Percentiles rank a stretch among this genome's conserved stretches.
phyloP scores from a whole-genome alignment of 2,888 invertebrate genomes.

The Acrobeloides nanus region DNA sequence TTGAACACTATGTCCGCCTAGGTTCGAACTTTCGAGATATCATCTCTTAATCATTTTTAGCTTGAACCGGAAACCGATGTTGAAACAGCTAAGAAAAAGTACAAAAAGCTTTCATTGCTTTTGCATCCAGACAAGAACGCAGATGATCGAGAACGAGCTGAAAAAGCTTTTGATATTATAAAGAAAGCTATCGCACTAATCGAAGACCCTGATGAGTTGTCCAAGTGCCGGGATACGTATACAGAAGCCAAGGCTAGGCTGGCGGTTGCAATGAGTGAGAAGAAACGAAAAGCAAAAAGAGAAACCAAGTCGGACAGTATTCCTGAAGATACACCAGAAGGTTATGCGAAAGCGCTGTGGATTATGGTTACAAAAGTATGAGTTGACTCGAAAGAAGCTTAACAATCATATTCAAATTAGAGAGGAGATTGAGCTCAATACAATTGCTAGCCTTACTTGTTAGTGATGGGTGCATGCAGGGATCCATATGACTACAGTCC shows the following conservation, averaged over 20 bases:
- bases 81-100: constrained; percentile 91
- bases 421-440: too few relatives aligned
- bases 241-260: constrained; percentile 91
- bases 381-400: constrained; percentile 10
- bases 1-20: too few relatives aligned
- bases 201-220: constrained; percentile 85
- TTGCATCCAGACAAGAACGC: constrained; percentile 99
- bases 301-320: constrained; percentile 62
- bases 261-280: constrained; percentile 84
- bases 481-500: too few relatives aligned
- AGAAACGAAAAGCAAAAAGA: constrained; percentile 80
- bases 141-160: constrained; percentile 86
- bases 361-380: constrained; percentile 36
- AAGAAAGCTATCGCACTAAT: constrained; percentile 61
- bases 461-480: too few relatives aligned
- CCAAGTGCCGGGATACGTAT: constrained; percentile 87
- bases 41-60: too few relatives aligned
- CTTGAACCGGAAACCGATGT: constrained; percentile 75
- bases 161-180: constrained; percentile 62
- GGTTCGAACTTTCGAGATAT: too few relatives aligned
- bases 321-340: constrained; percentile 48
- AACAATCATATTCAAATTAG: too few relatives aligned
- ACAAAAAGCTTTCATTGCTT: constrained; percentile 82
- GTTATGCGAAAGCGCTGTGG: constrained; percentile 45
- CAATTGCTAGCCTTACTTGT: too few relatives aligned